Evolutionary conservation across 35 echinoderm and acorn worm genomes (phyloP).

Genomic region (Strongylocentrotus purpuratus): DNA sequence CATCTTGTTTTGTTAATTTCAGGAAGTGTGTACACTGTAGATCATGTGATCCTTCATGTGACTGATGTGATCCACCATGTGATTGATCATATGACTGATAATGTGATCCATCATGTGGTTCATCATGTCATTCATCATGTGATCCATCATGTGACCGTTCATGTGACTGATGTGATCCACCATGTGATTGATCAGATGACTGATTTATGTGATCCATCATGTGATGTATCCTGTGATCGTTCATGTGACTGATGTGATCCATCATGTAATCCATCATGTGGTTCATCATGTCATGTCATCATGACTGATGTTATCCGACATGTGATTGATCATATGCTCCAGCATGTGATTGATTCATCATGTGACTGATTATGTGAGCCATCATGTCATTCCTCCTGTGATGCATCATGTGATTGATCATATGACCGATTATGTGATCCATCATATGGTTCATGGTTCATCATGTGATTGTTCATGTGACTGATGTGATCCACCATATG

Average conservation of each 20-base stretch:
- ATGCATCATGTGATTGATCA: too few species aligned
- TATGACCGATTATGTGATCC: not conserved
- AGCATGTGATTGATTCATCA: not conserved
- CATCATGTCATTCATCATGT: not conserved
- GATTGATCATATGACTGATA: not conserved
- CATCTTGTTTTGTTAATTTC: not conserved
- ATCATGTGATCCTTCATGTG: not conserved
- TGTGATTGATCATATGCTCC: too few species aligned
- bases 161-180: too few species aligned
- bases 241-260: too few species aligned
- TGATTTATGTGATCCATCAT: not conserved
- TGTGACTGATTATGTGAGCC: too few species aligned
- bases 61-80: too few species aligned
- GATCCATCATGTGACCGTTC: not conserved
- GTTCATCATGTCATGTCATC: too few species aligned
- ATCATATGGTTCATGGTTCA: too few species aligned
- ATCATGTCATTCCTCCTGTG: too few species aligned
- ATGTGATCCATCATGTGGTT: not conserved
- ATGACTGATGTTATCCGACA: not conserved
- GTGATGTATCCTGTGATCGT: not conserved
- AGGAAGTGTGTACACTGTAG: not conserved
- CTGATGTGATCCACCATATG: too few species aligned
- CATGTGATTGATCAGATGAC: too few species aligned
- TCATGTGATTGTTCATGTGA: not conserved
- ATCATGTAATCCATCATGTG: too few species aligned